Base-by-base conservation (phyloP, 2,888 invertebrate species). In the Sphinx pinastri region DNA sequence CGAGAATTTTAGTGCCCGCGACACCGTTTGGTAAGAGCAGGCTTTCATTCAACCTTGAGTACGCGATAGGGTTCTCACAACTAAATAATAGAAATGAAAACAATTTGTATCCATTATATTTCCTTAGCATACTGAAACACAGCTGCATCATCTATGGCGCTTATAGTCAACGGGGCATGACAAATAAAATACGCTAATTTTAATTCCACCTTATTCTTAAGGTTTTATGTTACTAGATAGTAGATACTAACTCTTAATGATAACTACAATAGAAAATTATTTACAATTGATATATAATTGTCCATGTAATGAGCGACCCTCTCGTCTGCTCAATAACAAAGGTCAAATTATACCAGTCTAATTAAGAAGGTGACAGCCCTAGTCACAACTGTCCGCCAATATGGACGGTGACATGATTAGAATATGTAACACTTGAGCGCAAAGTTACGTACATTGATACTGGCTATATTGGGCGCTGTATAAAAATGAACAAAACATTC, bases 31-130 rank as follows among this genome's bases (percentile, higher is more conserved):
- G 47, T 16, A 63, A 47, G 13, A 47, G 60, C 63, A 47, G 49
- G 63, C 63, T 63, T 63, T 63, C 63, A 63, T 63, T 63, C 63
- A 63, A 63, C 63, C 63, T 63, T 49, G 49, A 19, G 45, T 6
- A 7, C n/a, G 5, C 31, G 0, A 12, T 49, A 63, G 63, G 63
- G 63, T 19, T 63, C 13, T 16, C 63, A 49, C 19, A 47, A 55
- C 14, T 2, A 4, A 58, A 38, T 58, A 14, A 12, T 38, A 38
- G 19, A 14, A 31, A 55, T 19, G 4, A 25, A 25, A 25, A 25
- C 25, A 25, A 25, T 25, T 25, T 25, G 25, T 25, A 25, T 25
- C 25, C 25, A 2, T n/a, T n/a, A n/a, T n/a, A n/a, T n/a, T n/a
- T n/a, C n/a, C n/a, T n/a, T 25, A 25, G 25, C 2, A 25, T 25